Percentiles rank a stretch among this genome's conserved stretches.
phyloP scores from a whole-genome alignment of 1,140 invertebrate species.

The Drosophila cardini region DNA sequence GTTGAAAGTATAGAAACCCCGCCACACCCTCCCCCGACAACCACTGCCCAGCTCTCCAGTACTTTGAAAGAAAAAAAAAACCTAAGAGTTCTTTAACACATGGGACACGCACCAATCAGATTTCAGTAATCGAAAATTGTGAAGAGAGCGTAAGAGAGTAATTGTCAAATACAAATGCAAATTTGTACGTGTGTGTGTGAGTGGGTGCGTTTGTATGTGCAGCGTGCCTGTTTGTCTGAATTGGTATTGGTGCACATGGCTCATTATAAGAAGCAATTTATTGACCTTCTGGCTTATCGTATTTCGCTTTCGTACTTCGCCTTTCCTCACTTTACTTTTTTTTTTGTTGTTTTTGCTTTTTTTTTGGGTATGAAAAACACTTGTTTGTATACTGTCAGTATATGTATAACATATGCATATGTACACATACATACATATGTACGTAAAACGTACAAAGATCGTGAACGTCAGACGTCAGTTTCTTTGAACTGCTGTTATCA shows the following conservation, averaged over 20 bases:
- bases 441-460: neutral
- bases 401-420: neutral
- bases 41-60: neutral
- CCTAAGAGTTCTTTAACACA: constrained; percentile 21
- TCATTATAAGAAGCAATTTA: constrained; percentile 72
- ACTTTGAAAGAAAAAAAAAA: constrained; percentile 6
- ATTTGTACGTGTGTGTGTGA: constrained; percentile 34
- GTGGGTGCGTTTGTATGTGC: constrained; percentile 9
- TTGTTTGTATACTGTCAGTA: neutral
- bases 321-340: constrained; percentile 12
- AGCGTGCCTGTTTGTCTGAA: neutral
- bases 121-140: constrained; percentile 1
- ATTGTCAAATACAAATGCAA: constrained; percentile 41
- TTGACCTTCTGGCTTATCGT: constrained; percentile 80
- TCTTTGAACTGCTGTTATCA: constrained; percentile 41
- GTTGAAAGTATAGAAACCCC: constrained; percentile 15
- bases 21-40: neutral
- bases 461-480: constrained; percentile 57
- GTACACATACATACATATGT: constrained; percentile 14
- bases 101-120: constrained; percentile 35
- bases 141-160: neutral
- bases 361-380: constrained; percentile 28
- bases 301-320: constrained; percentile 61
- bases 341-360: constrained; percentile 14
- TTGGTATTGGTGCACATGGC: constrained; percentile 43